Base-by-base conservation (phyloP, 2,113 vertebrate species). In the Oryzias celebensis region DNA sequence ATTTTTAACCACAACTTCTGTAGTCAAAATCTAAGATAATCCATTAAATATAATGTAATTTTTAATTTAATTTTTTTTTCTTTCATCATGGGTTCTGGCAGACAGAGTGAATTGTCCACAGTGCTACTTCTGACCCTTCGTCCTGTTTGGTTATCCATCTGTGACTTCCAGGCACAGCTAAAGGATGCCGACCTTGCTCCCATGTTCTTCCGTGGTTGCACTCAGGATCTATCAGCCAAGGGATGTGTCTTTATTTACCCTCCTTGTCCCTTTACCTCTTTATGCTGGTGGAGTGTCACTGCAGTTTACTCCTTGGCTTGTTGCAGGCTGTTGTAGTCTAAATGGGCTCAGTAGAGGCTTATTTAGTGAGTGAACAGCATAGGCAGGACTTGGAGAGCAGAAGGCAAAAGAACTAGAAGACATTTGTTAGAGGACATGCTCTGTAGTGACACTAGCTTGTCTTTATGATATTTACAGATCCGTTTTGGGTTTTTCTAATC, bases 191-290 rank as follows among this genome's bases (percentile, higher is more conserved):
- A 86, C 83, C 87, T 81, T 66, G 62, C 63, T 63, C 77, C 20
- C 73, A 59, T 82, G 88, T 86, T 89, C 78, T 78, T 75, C 51
- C 72, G 83, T 73, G 41, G 77, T 78, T 82, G 78, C 78, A 64
- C 84, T 90, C 88, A 83, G 63, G 68, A 81, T 86, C 80, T 58
- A 87, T 85, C 88, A 88, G 58, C 62, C 51, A 56, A 16, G 78
- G 73, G 70, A 90, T 86, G 82, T 68, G 78, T 91, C 90, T 90
- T 87, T 81, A 91, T 89, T 88, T 83, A 84, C 71, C 81, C 36
- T 60, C 43, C 42, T 44, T 45, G 66, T 65, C 80, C 63, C 47
- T 60, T 62, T 65, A 65, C 70, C 60, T 44, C 82, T 65, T 65
- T 66, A 47, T 78, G 71, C 74, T 76, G 36, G 66, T 23, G 50